Evolutionary conservation across 2,797 vertebrate genomes (phyloP).

Genomic region (Luscinia luscinia): DNA sequence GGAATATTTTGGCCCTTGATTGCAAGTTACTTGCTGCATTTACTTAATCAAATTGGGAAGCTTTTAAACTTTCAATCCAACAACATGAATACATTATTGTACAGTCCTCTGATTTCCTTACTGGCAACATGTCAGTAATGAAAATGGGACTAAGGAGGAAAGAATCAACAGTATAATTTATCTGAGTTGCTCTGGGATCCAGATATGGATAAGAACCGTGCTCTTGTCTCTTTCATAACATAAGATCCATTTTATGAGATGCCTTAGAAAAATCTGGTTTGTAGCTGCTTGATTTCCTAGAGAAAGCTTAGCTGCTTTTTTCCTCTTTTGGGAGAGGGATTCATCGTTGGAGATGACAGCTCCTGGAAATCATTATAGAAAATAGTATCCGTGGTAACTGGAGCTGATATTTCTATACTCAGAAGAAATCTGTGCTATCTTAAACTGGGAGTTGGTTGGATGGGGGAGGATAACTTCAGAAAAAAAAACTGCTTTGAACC

Average conservation of each 20-base stretch:
- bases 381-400: constrained; percentile 63
- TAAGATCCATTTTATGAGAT: background rate
- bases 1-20: constrained; percentile 7
- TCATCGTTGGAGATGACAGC: constrained; percentile 27
- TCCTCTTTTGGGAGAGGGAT: background rate
- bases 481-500: background rate
- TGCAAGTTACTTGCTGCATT: background rate
- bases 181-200: background rate
- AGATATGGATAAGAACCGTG: background rate
- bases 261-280: background rate
- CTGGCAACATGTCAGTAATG: background rate
- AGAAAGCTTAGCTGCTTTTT: constrained; percentile 16
- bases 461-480: background rate
- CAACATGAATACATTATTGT: background rate
- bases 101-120: background rate
- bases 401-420: constrained; percentile 33
- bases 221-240: background rate
- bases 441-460: background rate
- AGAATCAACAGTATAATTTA: background rate
- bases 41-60: constrained; percentile 5
- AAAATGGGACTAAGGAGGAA: background rate
- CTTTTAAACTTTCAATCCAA: constrained; percentile 7
- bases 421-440: background rate
- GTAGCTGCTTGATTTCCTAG: background rate
- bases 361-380: constrained; percentile 45